These are phyloP conservation scores for Gymnarchus niloticus DNA, from an alignment of 2,113 vertebrate species.

Conservation along the genomic window DNA sequence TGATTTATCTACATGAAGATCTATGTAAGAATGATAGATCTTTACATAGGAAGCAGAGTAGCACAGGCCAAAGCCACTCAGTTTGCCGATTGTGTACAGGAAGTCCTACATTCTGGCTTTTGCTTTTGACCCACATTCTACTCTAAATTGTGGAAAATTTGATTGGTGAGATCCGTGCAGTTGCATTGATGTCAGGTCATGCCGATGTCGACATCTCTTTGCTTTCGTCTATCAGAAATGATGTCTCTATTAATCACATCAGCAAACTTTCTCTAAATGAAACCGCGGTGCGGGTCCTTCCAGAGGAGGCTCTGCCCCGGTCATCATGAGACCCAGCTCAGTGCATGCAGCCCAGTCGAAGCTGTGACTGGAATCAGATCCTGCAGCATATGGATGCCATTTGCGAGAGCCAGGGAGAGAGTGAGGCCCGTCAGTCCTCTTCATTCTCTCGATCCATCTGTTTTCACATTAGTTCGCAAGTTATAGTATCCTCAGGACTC, in stretches of 20 bases:
- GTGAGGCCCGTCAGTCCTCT: slow-evolving; percentile 56
- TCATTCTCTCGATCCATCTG: slow-evolving; percentile 77
- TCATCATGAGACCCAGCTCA: not conserved
- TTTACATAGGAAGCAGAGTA: not conserved
- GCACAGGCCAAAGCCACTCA: not conserved
- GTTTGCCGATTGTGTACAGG: too few species aligned
- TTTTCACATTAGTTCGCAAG: slow-evolving; percentile 71
- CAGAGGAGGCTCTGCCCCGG: not conserved
- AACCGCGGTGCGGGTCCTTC: not conserved
- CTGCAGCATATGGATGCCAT: slow-evolving; percentile 77
- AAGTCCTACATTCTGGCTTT: not conserved
- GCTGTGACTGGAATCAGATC: slow-evolving; percentile 52
- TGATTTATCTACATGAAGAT: not conserved
- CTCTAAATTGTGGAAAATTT: not conserved
- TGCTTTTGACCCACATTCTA: not conserved
- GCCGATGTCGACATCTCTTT: too few species aligned
- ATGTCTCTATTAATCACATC: not conserved
- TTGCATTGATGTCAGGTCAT: not conserved
- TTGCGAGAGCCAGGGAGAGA: slow-evolving; percentile 61
- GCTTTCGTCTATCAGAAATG: not conserved
- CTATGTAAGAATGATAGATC: not conserved
- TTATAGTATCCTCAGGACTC: slow-evolving; percentile 77
- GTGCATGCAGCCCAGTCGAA: slow-evolving; percentile 33
- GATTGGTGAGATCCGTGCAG: not conserved
- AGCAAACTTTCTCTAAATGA: not conserved